Base-by-base conservation (phyloP, 2,113 vertebrate genomes). In the Cygnus atratus region DNA sequence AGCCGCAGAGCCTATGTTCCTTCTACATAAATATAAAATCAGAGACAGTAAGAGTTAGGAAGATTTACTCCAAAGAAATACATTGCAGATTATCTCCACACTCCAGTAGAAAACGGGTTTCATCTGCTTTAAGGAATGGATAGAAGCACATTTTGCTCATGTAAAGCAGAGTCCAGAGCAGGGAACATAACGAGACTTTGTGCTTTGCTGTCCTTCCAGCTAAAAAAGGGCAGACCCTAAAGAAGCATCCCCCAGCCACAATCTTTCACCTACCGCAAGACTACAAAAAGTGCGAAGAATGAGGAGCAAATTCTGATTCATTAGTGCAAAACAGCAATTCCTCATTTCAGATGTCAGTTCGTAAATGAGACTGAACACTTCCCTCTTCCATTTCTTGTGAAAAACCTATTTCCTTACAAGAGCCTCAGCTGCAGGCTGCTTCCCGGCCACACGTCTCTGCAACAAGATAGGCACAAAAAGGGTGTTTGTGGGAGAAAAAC, bases 71-170 rank as follows among this genome's bases (percentile, higher is more conserved):
- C 1, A 0, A 84, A 81, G 62, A 75, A 79, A 87, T 62, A 77
- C 80, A 46, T 18, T 65, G 68, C 71, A 88, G 39, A 85, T 80
- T 50, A 78, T 85, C 85, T 88, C 94, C 94, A 88, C 86, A 63
- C 83, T 74, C 84, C 92, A 70, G 75, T 93, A 97, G 88, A 83
- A 96, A 97, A 93, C 41, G 8, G 70, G 73, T 86, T 88, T 93
- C 63, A 67, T 63, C 50, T 79, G 50, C 55, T 83, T 59, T 14
- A 29, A 81, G 54, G 43, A 77, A 55, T 31, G 50, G 91, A 46
- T 3, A 83, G 75, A 73, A 76, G 78, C 85, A n/a, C 66, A 77
- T 11, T 89, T 84, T 0, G 4, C 35, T 77, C 62, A 76, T 52
- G 25, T 29, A 61, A 85, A 31, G 8, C 3, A 5, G 29, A 71